A percentile compares a stretch with the other conserved stretches of the same genome.
Conservation (phyloP, 23 tunicate species). For the Clavelina lepadiformis region DNA sequence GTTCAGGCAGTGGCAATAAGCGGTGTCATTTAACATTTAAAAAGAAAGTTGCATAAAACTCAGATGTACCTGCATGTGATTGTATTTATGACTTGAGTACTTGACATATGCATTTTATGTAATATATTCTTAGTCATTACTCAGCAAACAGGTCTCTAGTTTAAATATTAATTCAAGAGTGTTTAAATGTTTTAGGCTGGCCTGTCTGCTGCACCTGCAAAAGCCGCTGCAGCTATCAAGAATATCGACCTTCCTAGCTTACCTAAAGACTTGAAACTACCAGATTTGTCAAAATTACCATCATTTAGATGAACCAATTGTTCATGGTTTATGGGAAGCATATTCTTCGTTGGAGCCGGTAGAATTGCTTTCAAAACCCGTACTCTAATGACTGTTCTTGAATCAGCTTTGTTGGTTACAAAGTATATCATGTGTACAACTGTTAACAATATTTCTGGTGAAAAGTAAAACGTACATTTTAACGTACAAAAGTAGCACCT, state of each 20-base stretch:
- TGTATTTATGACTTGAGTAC: background rate
- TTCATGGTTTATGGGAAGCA: background rate
- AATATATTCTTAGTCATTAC: background rate
- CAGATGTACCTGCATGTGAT: too few species aligned
- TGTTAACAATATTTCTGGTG: too few species aligned
- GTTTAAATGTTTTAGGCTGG: constrained; percentile 61
- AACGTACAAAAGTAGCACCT: too few species aligned
- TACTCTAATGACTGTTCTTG: too few species aligned
- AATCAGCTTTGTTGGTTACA: too few species aligned
- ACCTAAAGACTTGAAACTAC: constrained; percentile 87
- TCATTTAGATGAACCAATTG: constrained; percentile 82
- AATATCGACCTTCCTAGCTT: constrained; percentile 94
- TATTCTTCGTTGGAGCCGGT: too few species aligned
- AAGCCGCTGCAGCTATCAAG: constrained; percentile 97
- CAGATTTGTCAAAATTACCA: constrained; percentile 87
- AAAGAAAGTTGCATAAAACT: too few species aligned
- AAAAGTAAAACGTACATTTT: too few species aligned
- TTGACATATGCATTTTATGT: background rate
- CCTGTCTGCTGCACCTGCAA: constrained; percentile 93
- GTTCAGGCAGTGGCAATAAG: too few species aligned
- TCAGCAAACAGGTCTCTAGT: background rate
- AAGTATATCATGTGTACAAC: too few species aligned
- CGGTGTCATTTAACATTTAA: too few species aligned
- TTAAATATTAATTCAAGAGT: background rate
- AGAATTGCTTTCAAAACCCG: too few species aligned